Evolutionary conservation across 23 tunicate species (phyloP), one percentile per base, ranked within the genome.

Genomic region (Trididemnum nubilum): DNA sequence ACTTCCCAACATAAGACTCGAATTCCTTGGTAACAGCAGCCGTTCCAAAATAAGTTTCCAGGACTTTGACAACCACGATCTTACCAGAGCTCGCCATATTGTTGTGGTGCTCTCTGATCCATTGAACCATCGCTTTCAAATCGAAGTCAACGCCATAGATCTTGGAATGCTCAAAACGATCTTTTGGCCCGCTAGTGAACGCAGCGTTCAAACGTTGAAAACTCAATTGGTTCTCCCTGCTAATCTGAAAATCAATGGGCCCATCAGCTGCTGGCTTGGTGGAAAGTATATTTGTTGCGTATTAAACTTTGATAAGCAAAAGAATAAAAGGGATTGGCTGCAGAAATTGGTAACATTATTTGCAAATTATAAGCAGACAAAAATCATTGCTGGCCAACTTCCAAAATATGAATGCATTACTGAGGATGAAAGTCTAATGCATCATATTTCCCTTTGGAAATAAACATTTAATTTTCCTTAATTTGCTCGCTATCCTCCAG

Each of bases 31-130:
- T 78, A 24, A 89, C 94, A 23, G 64, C 36, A 15, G 94, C 85
- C 21, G 67, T 71, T 25, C 88, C 94, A 59, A 83, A 89, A 81
- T 76, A 89, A 37, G 94, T 86, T 58, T 89, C 72, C 65, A 89
- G 49, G 24, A 89, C 94, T 79, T 83, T 83, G 36, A 83, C 88
- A 22, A 83, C 88, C 25, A 71, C 94, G 23, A 89, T 89, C 64
- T 89, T 89, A 0, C 83, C 94, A 22, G 94, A 89, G 74, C 94
- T 89, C 52, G 94, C 94, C 82, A 89, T 79, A 25, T 89, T 54
- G 49, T 61, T 65, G 64, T 89, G 94, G 27, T 89, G 64, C 3
- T 57, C 67, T 78, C 94, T 33, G 27, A 89, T 89, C 94, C 94
- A 89, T 32, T 78, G 76, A 21, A 83, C 88, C 88, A 89, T 89